Conservation (phyloP, 1,140 invertebrate species). For the Pseudomyrmex pallidus region DNA sequence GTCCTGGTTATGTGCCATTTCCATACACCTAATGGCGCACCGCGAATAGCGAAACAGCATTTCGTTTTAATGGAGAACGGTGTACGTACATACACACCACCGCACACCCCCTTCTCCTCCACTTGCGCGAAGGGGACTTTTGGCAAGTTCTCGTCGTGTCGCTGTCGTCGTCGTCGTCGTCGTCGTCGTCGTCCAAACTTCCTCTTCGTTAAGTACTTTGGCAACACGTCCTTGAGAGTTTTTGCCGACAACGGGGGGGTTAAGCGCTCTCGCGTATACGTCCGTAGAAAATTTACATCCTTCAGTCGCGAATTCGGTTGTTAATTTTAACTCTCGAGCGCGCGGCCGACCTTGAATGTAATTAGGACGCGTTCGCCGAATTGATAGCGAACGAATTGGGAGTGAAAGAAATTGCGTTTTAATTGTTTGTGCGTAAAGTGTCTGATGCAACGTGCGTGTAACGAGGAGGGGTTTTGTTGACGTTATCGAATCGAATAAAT, state of each 20-base stretch:
- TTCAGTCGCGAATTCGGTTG: slow-evolving; percentile 9
- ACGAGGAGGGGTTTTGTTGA: no score
- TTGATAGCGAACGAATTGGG: background rate
- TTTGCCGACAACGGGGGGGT: slow-evolving; percentile 58
- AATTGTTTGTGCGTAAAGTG: no score
- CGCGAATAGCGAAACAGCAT: slow-evolving; percentile 75
- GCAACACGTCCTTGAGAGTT: slow-evolving; percentile 70
- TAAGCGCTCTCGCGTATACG: slow-evolving; percentile 58
- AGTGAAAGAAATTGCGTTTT: no score
- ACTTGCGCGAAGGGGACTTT: slow-evolving; percentile 57
- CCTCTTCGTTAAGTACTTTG: slow-evolving; percentile 72
- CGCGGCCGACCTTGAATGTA: slow-evolving; percentile 19
- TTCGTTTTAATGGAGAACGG: slow-evolving; percentile 74
- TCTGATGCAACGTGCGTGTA: no score
- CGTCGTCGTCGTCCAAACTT: slow-evolving; percentile 61
- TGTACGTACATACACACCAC: slow-evolving; percentile 60
- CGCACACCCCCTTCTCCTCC: background rate
- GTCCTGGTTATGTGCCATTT: slow-evolving; percentile 74
- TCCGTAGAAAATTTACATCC: slow-evolving; percentile 45
- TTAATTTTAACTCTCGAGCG: slow-evolving; percentile 25
- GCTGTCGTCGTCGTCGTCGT: background rate
- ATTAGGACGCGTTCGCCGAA: background rate
- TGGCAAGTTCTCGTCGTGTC: slow-evolving; percentile 66
- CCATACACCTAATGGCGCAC: slow-evolving; percentile 73
- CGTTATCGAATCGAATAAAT: no score